Percentiles rank a stretch among this genome's conserved stretches.
Evolutionary conservation across 2,113 vertebrate species (phyloP).

Genomic region (Paedocypris sp.): DNA sequence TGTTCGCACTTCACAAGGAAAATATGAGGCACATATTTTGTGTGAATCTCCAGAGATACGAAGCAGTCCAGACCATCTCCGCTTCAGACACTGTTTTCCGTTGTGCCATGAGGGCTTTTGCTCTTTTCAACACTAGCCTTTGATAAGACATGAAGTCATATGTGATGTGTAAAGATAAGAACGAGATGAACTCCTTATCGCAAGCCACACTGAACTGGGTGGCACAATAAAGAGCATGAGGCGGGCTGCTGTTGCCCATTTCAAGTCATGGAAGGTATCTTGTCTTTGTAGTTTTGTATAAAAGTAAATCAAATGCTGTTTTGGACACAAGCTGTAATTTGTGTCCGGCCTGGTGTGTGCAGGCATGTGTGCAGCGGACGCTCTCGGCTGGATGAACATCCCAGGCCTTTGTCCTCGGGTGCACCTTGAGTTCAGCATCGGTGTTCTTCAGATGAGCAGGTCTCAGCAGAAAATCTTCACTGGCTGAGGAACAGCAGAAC

Average conservation of each 20-base stretch:
- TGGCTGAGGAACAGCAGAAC: background rate
- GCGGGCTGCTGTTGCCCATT: background rate
- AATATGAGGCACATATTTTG: constrained; percentile 57
- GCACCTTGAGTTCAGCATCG: background rate
- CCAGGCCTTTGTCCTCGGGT: constrained; percentile 24
- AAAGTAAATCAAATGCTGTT: constrained; percentile 54
- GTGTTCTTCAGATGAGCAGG: background rate
- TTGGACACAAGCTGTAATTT: constrained; percentile 61
- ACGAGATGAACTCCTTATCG: constrained; percentile 28
- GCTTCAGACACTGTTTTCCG: constrained; percentile 42
- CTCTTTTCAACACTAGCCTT: constrained; percentile 29
- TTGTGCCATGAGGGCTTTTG: constrained; percentile 32
- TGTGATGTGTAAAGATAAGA: constrained; percentile 24
- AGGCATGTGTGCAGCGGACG: constrained; percentile 8
- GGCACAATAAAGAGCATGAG: constrained; percentile 18
- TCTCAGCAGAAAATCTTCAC: background rate
- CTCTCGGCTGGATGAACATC: constrained; percentile 20
- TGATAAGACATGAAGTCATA: constrained; percentile 29
- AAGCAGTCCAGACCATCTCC: constrained; percentile 42
- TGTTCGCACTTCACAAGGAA: constrained; percentile 54
- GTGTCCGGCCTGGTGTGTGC: constrained; percentile 44
- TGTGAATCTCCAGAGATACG: constrained; percentile 40
- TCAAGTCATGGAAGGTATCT: constrained; percentile 48
- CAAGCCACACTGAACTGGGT: constrained; percentile 11
- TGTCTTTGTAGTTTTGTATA: constrained; percentile 56